These are phyloP conservation scores for Eretmocerus hayati DNA, from an alignment of 2,888 invertebrate genomes.

Conservation along the genomic window DNA sequence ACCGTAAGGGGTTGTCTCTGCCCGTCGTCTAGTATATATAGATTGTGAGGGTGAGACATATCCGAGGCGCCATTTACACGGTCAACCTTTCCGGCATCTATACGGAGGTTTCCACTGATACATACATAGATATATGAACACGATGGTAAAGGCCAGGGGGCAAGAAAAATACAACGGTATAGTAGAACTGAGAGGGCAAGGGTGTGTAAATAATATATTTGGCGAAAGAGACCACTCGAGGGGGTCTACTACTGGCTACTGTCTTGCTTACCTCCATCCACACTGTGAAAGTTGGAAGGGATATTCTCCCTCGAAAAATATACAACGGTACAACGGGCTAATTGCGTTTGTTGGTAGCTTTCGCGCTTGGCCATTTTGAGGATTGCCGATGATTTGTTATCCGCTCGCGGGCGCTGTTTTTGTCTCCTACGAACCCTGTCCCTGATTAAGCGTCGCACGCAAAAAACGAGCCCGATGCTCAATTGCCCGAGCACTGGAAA, in stretches of 20 bases:
- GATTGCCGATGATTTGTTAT: constrained; percentile 34
- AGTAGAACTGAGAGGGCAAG: no score
- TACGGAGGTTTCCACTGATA: no score
- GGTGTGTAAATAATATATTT: constrained; percentile 24
- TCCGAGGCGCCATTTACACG: constrained; percentile 20
- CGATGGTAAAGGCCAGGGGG: no score
- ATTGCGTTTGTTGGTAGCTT: constrained; percentile 21
- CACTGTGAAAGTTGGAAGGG: no score
- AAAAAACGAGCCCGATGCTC: constrained; percentile 13
- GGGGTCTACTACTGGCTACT: no score
- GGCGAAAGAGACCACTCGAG: constrained; percentile 21
- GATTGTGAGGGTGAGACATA: no score
- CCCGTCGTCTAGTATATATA: no score
- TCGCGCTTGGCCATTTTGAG: constrained; percentile 26
- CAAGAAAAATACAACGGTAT: not conserved
- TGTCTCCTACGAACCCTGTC: not conserved
- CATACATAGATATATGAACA: no score
- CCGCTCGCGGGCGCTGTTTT: constrained; percentile 8
- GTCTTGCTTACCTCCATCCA: no score
- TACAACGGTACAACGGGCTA: constrained; percentile 8
- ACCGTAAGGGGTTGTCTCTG: constrained; percentile 12
- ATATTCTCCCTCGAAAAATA: no score
- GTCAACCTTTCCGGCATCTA: no score
- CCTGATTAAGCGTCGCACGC: constrained; percentile 18
- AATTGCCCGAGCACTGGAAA: constrained; percentile 21